Conservation (phyloP, 2,797 vertebrate genomes). For the Selene dorsalis region DNA sequence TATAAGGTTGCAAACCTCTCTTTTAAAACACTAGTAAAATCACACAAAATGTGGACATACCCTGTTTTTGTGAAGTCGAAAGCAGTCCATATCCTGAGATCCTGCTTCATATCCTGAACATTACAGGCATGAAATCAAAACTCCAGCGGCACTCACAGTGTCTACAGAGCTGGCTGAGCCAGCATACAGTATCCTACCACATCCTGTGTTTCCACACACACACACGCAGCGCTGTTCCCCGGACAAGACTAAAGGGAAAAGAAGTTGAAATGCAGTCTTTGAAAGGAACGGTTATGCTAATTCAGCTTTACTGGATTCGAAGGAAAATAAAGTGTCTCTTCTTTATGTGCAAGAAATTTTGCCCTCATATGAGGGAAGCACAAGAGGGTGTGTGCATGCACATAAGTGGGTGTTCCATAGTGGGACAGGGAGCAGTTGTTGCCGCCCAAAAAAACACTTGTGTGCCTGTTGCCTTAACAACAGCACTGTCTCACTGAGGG, state of each 20-base stretch:
- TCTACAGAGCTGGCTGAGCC: constrained; percentile 77
- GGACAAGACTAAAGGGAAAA: constrained; percentile 62
- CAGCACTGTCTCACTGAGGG: constrained; percentile 45
- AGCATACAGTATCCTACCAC: constrained; percentile 82
- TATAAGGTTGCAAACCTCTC: constrained; percentile 27
- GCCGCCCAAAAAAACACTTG: constrained; percentile 61
- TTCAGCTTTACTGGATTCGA: constrained; percentile 73
- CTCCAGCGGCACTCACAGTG: constrained; percentile 68
- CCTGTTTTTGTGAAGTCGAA: constrained; percentile 78
- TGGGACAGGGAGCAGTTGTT: constrained; percentile 69
- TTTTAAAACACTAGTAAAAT: constrained; percentile 40
- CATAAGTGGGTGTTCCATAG: constrained; percentile 57
- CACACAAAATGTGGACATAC: constrained; percentile 63
- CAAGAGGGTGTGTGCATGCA: constrained; percentile 28
- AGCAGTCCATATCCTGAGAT: constrained; percentile 78
- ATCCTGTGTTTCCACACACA: constrained; percentile 78
- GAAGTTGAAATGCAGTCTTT: constrained; percentile 66
- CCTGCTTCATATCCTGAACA: constrained; percentile 65
- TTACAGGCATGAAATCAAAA: constrained; percentile 74
- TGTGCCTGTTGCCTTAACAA: constrained; percentile 53
- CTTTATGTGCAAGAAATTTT: constrained; percentile 64
- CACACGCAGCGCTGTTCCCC: constrained; percentile 53
- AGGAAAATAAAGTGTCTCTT: constrained; percentile 61
- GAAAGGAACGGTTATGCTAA: constrained; percentile 71
- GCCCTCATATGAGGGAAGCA: constrained; percentile 45